Evolutionary conservation across 2,113 vertebrate genomes (phyloP).

Genomic region (Tychaedon coryphoeus): DNA sequence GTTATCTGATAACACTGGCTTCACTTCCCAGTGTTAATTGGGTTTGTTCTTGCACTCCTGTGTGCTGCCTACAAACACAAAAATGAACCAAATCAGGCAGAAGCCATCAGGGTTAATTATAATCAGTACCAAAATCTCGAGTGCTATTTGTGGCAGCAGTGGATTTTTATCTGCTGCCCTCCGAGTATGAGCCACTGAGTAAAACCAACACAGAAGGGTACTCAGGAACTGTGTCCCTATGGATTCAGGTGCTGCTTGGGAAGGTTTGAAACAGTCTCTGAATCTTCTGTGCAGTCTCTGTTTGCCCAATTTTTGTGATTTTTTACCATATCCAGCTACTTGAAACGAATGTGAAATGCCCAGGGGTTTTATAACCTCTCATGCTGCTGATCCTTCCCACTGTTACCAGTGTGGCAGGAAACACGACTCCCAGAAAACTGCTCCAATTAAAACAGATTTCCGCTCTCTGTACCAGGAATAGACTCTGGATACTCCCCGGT

Average conservation of each 20-base stretch:
- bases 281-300: background rate
- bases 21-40: background rate
- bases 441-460: background rate
- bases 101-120: background rate
- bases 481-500: background rate
- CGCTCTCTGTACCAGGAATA: background rate
- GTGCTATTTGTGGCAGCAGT: background rate
- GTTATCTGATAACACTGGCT: background rate
- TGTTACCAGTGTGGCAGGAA: background rate
- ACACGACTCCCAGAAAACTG: background rate
- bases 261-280: accelerated
- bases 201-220: background rate
- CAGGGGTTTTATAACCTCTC: background rate
- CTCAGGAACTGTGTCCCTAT: accelerated
- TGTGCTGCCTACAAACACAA: background rate
- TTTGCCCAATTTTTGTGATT: background rate
- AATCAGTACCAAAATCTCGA: background rate
- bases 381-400: background rate
- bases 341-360: background rate
- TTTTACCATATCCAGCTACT: background rate
- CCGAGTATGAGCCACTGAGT: background rate
- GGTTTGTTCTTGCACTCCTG: background rate
- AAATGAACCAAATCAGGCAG: background rate
- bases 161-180: background rate
- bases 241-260: background rate